phyloP scores from a whole-genome alignment of 2,113 vertebrate species.

The Tricholaema leucomelas region DNA sequence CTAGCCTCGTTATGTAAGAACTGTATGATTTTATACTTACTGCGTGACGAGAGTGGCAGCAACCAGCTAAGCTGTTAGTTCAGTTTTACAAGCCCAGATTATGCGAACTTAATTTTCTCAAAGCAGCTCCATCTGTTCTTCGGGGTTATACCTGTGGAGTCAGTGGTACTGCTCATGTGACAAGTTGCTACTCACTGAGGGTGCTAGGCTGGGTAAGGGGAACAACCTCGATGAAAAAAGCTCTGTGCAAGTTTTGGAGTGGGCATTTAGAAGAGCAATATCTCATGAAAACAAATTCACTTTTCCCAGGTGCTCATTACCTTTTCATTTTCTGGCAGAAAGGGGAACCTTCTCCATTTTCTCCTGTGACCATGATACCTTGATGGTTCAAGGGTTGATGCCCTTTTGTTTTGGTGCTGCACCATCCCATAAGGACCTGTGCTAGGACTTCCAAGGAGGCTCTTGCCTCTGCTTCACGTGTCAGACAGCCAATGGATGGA shows the following conservation, averaged over 20 bases:
- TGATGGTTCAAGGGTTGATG: rapidly evolving
- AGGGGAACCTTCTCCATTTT: neutral
- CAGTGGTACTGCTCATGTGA: neutral
- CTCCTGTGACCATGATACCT: neutral
- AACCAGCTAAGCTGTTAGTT: neutral
- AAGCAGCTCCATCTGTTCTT: neutral
- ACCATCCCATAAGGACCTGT: neutral
- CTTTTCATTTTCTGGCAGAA: neutral
- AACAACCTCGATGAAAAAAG: neutral
- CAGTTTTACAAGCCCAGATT: neutral
- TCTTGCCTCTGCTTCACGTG: neutral
- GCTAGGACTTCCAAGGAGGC: neutral
- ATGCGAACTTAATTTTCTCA: neutral
- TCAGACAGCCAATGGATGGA: neutral
- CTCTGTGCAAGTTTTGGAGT: neutral
- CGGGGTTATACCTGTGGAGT: neutral
- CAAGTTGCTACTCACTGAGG: neutral
- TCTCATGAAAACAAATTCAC: neutral
- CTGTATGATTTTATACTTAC: neutral
- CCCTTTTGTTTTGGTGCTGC: neutral
- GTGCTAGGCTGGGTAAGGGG: neutral
- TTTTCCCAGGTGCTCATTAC: neutral
- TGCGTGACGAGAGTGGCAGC: neutral
- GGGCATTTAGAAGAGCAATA: neutral
- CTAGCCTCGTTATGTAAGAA: neutral